Evolutionary conservation across 2,888 invertebrate species (phyloP).

Genomic region (Campoletis raptor): DNA sequence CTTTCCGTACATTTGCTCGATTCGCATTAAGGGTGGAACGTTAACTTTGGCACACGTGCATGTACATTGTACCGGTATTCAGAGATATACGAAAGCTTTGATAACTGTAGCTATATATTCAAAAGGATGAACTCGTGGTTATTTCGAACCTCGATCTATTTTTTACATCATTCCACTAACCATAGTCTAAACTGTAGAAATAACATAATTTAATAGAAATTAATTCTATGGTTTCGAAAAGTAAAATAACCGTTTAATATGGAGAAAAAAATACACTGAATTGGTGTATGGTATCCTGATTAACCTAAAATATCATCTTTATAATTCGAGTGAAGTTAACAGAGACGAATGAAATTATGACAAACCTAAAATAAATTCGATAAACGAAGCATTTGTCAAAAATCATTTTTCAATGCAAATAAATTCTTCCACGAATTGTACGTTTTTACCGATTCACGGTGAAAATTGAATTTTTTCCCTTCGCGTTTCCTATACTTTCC

Average conservation of each 20-base stretch:
- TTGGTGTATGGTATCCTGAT: background rate
- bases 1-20: conserved; percentile 81
- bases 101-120: conserved; percentile 12
- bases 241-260: background rate
- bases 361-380: background rate
- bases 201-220: background rate
- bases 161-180: background rate
- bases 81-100: conserved; percentile 3
- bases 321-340: background rate
- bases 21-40: conserved; percentile 78
- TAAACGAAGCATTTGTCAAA: background rate
- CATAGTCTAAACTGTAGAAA: background rate
- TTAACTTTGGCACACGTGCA: conserved; percentile 78
- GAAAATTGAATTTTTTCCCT: conserved; percentile 21
- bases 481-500: background rate
- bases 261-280: background rate
- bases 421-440: background rate
- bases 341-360: background rate
- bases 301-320: background rate
- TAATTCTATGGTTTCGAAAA: background rate
- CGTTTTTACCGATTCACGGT: background rate
- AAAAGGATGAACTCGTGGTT: background rate
- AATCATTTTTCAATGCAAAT: background rate
- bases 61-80: conserved; percentile 43
- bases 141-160: background rate